Conservation (phyloP, 2,888 invertebrate species). For the Andrena fulva region DNA sequence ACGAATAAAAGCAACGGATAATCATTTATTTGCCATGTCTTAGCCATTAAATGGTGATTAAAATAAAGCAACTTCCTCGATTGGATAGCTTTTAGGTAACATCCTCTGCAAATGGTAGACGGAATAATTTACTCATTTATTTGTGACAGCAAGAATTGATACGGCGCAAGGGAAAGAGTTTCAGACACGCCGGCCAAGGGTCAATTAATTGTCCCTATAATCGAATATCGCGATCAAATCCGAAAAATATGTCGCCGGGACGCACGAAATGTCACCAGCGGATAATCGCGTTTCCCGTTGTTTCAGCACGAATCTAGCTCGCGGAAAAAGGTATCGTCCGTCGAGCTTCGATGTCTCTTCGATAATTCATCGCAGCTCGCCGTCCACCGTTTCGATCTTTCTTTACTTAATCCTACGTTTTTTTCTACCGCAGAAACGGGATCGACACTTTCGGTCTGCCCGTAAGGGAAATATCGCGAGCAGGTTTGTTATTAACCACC, state of each 20-base stretch:
- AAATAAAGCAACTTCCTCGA: too few relatives aligned
- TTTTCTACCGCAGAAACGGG: slow-evolving; percentile 1
- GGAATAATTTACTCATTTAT: neutral
- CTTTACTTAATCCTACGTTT: slow-evolving; percentile 4
- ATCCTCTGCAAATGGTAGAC: too few relatives aligned
- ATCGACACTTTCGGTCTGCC: neutral
- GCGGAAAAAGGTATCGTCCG: slow-evolving; percentile 10
- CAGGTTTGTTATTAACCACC: slow-evolving; percentile 11
- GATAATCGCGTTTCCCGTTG: slow-evolving; percentile 49
- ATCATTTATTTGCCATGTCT: too few relatives aligned
- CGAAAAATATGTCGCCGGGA: slow-evolving; percentile 56
- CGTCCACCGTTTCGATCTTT: slow-evolving; percentile 3
- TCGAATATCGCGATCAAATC: slow-evolving; percentile 38
- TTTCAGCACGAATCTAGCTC: slow-evolving; percentile 20
- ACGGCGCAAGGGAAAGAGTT: neutral
- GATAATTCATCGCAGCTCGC: slow-evolving; percentile 39
- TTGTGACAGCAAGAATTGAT: neutral
- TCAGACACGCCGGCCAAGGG: neutral
- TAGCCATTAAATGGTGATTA: too few relatives aligned
- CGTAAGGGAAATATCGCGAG: slow-evolving; percentile 2
- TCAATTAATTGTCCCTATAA: slow-evolving; percentile 25
- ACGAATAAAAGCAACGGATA: too few relatives aligned
- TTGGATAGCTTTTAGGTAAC: too few relatives aligned
- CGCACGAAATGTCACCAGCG: slow-evolving; percentile 77
- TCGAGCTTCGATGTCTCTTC: slow-evolving; percentile 17